Conservation (phyloP, 1,140 invertebrate species). For the Brachionus manjavacas region DNA sequence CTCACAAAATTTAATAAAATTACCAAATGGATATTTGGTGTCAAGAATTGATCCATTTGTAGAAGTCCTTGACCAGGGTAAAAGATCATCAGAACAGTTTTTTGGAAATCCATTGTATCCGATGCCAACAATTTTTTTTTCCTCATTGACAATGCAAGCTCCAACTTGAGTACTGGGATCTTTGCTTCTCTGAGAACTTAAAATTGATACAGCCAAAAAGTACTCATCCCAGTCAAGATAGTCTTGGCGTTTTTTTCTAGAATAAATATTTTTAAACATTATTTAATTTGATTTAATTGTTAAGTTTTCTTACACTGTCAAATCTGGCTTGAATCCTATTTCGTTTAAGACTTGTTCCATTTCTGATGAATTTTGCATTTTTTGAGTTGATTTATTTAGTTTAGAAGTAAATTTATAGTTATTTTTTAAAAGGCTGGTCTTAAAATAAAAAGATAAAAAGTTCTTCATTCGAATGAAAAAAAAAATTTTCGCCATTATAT, state of each 20-base stretch:
- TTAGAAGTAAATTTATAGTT: background rate
- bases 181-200: slow-evolving; percentile 82
- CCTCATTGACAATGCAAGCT: slow-evolving; percentile 79
- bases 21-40: slow-evolving; percentile 79
- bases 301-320: background rate
- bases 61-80: slow-evolving; percentile 73
- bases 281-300: background rate
- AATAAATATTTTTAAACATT: background rate
- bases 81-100: slow-evolving; percentile 77
- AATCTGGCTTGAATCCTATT: background rate
- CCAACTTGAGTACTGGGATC: slow-evolving; percentile 85
- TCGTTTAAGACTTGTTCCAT: background rate
- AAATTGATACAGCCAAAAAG: slow-evolving; percentile 80
- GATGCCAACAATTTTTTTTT: slow-evolving; percentile 83
- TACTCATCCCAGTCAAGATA: slow-evolving; percentile 80
- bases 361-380: background rate
- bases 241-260: slow-evolving; percentile 46
- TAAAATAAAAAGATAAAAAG: no score
- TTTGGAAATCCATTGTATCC: slow-evolving; percentile 93
- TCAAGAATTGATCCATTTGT: slow-evolving; percentile 60
- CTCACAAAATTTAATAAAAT: slow-evolving; percentile 35
- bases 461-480: no score
- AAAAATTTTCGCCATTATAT: no score
- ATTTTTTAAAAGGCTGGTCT: no score
- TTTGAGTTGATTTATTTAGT: background rate